A percentile compares a stretch with the other conserved stretches of the same genome.
Conservation (phyloP, 37 sponge, comb jelly and placozoan species). For the Spongilla lacustris region DNA sequence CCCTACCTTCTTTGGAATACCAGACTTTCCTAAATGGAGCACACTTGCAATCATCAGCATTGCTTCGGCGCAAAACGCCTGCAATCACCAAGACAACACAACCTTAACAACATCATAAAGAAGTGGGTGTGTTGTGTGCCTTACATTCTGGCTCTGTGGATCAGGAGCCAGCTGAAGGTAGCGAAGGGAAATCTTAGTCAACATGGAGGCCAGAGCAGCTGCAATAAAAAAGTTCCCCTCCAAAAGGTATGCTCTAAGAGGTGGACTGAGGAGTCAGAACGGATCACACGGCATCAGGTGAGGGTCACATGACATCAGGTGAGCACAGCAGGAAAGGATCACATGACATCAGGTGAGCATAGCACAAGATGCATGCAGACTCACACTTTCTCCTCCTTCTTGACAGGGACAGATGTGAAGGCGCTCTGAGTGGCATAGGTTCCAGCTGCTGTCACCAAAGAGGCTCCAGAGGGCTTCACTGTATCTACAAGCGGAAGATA, state of each 20-base stretch:
- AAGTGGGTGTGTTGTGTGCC: not conserved
- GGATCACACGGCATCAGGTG: not conserved
- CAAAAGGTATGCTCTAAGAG: constrained; percentile 85
- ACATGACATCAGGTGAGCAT: not conserved
- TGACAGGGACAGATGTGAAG: constrained; percentile 60
- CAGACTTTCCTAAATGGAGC: constrained; percentile 91
- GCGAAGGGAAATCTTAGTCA: constrained; percentile 89
- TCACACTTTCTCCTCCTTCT: constrained; percentile 73
- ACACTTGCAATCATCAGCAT: constrained; percentile 96
- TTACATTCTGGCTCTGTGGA: constrained; percentile 77
- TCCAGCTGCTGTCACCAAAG: constrained; percentile 91
- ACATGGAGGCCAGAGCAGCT: constrained; percentile 86
- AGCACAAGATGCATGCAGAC: not conserved
- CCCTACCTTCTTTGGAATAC: constrained; percentile 87
- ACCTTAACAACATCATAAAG: not conserved
- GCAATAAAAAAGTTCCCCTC: constrained; percentile 97
- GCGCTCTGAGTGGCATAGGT: constrained; percentile 98
- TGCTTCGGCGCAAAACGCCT: constrained; percentile 87
- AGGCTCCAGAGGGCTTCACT: constrained; percentile 8
- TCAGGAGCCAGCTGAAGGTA: constrained; percentile 62
- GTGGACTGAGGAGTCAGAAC: constrained; percentile 82
- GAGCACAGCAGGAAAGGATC: not conserved
- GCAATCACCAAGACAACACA: not conserved
- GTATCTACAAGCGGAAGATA: not conserved
- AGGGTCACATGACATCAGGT: not conserved